Evolutionary conservation across 2,888 invertebrate species (phyloP), one percentile per base, ranked within the genome.

Genomic region (Pinctada fucata): DNA sequence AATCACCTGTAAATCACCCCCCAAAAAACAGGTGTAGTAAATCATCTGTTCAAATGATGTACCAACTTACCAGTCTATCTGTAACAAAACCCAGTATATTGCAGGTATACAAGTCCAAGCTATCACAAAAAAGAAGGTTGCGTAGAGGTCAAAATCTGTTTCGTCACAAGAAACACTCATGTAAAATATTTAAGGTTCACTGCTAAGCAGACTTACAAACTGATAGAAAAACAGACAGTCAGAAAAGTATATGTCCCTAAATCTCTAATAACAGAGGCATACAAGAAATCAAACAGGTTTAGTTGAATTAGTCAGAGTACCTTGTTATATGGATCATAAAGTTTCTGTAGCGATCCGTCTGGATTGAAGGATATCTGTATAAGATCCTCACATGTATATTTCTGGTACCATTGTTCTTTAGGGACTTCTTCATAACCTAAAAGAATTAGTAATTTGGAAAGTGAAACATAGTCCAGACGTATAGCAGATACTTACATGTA

Each of bases 301-400:
- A 31, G 31, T 31, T 31, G 31, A 31, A 31, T 31, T 31, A 1
- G 31, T 31, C 31, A 31, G 51, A 74, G 31, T 79, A 88, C 88
- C 84, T 85, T 79, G 70, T 86, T 88, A 65, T 76, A 79, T 2
- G 87, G 86, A 67, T 89, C 88, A 83, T 82, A 85, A 10, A 89
- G 73, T 10, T 81, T 72, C 0, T 67, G 76, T n/a, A 89, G 79
- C 5, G 85, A 81, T 0, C 88, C 88, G 65, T 85, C 83, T 3
- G 49, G 63, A 13, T 79, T 79, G 79, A 88, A 88, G 31, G 78
- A 73, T 6, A 88, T 79, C 66, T 82, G 71, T 31, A 84, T 83
- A 8, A 86, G 87, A 81, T 85, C 84, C n/a, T 80, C 67, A 80
- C 87, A 87, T 45, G 8, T 64, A 75, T 80, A 85, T 45, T 72